phyloP scores from a whole-genome alignment of 2,797 vertebrate genomes.

The Leptodactylus fallax region DNA sequence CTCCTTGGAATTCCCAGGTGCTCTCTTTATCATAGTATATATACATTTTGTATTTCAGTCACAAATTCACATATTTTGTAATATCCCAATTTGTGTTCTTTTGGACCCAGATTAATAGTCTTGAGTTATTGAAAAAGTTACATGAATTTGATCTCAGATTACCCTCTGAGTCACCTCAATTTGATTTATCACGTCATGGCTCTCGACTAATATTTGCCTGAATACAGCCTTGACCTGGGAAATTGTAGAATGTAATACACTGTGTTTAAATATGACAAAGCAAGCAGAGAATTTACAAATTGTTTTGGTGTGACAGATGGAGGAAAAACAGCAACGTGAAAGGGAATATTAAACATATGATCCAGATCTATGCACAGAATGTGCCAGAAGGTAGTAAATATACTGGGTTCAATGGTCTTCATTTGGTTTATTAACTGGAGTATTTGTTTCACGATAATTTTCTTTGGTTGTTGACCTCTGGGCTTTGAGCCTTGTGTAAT shows the following conservation, averaged over 20 bases:
- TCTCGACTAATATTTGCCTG: constrained; percentile 36
- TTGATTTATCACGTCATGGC: constrained; percentile 40
- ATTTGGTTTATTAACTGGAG: neutral
- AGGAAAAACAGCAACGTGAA: constrained; percentile 13
- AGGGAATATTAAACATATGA: constrained; percentile 21
- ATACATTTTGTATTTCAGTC: constrained; percentile 14
- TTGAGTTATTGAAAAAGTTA: constrained; percentile 21
- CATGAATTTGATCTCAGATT: constrained; percentile 33
- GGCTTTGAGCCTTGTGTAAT: neutral
- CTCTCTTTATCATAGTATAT: constrained; percentile 60
- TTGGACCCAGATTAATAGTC: constrained; percentile 31
- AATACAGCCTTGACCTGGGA: constrained; percentile 45
- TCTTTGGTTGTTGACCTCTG: neutral
- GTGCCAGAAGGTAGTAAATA: neutral
- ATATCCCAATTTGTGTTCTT: constrained; percentile 30
- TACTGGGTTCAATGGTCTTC: neutral
- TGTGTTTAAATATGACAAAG: constrained; percentile 44
- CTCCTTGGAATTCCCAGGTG: constrained; percentile 67
- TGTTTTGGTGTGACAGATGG: constrained; percentile 27
- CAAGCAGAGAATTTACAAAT: constrained; percentile 45
- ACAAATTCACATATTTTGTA: constrained; percentile 45
- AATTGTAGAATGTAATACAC: constrained; percentile 34
- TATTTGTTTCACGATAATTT: constrained; percentile 13
- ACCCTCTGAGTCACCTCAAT: constrained; percentile 28
- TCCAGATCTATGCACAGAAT: neutral